Conservation (phyloP, 2,113 vertebrate species). For the Halcyon malimbica region DNA sequence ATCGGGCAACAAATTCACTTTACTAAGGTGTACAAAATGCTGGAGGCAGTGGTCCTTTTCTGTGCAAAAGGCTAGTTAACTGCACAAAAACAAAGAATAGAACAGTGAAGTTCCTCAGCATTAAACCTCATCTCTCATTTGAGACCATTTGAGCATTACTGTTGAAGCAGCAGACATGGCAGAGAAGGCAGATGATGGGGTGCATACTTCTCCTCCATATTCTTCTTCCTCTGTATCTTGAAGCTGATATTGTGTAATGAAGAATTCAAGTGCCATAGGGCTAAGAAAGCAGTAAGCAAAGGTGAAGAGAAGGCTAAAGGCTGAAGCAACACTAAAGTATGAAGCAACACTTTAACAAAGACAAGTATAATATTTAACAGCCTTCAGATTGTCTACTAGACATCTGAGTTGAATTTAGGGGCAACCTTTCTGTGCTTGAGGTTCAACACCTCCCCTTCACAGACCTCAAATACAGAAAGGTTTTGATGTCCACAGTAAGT, state of each 20-base stretch:
- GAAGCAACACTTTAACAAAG: no score
- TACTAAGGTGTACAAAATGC: neutral
- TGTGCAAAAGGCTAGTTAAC: neutral
- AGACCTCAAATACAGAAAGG: neutral
- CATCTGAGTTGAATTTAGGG: no score
- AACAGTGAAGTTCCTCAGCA: neutral
- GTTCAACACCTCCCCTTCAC: neutral
- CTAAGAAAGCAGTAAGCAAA: neutral
- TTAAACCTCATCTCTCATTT: neutral
- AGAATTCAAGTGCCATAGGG: neutral
- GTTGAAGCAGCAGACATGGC: neutral
- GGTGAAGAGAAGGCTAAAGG: neutral
- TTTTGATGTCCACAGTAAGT: neutral
- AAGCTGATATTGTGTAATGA: neutral
- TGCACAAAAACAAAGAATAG: neutral
- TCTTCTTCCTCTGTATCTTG: neutral
- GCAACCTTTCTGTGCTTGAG: no score
- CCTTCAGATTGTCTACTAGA: no score
- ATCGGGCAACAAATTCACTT: neutral
- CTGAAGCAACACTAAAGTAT: no score
- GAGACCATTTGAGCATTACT: neutral
- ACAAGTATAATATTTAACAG: no score
- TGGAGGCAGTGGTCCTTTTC: neutral
- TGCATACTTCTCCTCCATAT: neutral
- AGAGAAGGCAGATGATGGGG: accelerated